Evolutionary conservation across 2,113 vertebrate species (phyloP).

Genomic region (Vombatus ursinus): DNA sequence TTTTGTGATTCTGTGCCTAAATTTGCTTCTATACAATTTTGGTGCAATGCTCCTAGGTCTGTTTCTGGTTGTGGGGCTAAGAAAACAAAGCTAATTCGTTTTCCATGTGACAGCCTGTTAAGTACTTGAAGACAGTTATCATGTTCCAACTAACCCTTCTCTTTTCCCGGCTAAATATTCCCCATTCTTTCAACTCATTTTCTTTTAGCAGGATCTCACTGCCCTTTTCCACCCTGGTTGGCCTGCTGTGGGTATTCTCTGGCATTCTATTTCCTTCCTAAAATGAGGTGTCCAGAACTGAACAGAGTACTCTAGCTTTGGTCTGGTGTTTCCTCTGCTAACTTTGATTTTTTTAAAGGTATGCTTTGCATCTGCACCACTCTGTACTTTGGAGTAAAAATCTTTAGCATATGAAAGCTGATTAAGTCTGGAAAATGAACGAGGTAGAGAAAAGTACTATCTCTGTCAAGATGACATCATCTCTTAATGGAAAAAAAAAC

Average conservation of each 20-base stretch:
- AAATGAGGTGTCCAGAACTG: background rate
- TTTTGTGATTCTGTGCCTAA: background rate
- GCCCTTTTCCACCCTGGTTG: background rate
- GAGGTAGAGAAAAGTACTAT: conserved; percentile 1
- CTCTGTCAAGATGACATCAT: background rate
- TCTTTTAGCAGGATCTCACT: background rate
- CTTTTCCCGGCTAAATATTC: background rate
- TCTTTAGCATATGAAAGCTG: conserved; percentile 1
- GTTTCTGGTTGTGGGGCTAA: background rate
- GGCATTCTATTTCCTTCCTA: background rate
- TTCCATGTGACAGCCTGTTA: background rate
- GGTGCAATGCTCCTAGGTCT: background rate
- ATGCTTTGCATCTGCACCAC: background rate
- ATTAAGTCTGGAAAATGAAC: conserved; percentile 10
- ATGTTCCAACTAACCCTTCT: background rate
- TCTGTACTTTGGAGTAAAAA: background rate
- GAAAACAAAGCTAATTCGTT: background rate
- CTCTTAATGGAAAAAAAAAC: background rate
- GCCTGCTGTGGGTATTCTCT: background rate
- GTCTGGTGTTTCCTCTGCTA: background rate
- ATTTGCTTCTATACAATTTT: background rate
- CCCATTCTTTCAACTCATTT: background rate
- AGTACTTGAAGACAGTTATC: background rate
- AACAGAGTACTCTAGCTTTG: background rate
- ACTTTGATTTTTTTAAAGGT: background rate